These are phyloP conservation scores for Ceratosolen solmsi DNA, from an alignment of 1,140 invertebrate genomes.

Conservation along the genomic window DNA sequence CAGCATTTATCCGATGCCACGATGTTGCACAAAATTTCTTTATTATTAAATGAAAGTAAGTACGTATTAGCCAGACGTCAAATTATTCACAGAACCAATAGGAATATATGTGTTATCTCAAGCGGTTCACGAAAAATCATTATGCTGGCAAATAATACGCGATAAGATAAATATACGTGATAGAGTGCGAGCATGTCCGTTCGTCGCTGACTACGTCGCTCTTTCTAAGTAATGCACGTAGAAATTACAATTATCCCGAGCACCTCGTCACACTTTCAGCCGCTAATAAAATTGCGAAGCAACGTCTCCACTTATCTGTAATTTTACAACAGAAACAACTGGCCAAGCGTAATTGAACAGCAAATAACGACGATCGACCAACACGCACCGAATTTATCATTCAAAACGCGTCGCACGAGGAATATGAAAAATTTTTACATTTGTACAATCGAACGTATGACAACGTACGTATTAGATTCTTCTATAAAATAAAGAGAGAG, in stretches of 20 bases:
- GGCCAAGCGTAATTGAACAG: background rate
- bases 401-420: background rate
- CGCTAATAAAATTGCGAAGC: background rate
- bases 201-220: no score
- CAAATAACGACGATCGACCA: background rate
- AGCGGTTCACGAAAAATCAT: background rate
- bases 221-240: background rate
- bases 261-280: background rate
- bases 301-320: background rate
- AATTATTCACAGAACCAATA: no score
- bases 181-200: background rate
- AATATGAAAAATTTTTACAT: conserved; percentile 13
- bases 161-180: background rate
- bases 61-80: no score
- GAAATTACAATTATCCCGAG: background rate
- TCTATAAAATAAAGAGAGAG: background rate
- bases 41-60: no score
- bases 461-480: background rate
- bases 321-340: background rate
- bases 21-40: no score
- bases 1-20: no score
- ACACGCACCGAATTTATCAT: background rate
- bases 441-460: background rate
- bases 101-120: no score
- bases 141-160: background rate